Base-by-base conservation (phyloP, 2,113 vertebrate species). In the Miniopterus natalensis region DNA sequence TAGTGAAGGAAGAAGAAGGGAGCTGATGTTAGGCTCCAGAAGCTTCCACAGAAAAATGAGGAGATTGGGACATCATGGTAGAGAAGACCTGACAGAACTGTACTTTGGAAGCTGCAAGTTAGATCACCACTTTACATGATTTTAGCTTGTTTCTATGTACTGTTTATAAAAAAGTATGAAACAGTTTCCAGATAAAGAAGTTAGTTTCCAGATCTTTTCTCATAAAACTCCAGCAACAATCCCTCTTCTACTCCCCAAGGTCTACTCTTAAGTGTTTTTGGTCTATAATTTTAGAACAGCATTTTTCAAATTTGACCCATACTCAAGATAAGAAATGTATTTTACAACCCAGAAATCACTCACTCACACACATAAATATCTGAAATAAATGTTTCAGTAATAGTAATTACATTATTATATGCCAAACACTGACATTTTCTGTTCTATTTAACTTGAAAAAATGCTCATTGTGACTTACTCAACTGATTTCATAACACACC, bases 301-400 rank as follows among this genome's bases (percentile, higher is more conserved):
- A 47, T 53, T 95, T 88, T 92, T 40, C 49, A 92, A 89, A 47
- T 70, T 65, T 57, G 1, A 90, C n/a, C 53, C 17, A 83, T 15
- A 87, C 55, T 40, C 29, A 83, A 83, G 77, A 71, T 84, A 84
- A 84, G 51, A 90, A 96, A 84, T 83, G 45, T 59, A 88, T 84
- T 95, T 91, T 74, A 73, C 12, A 88, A 84, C 25, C 18, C n/a
- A 84, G 55, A 47, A 94, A 84, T 92, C 36, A 81, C 51, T 92
- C 6, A 6, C 45, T 81, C 21, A 21, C 31, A 45, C 8, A 87
- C 6, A 87, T 90, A 73, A 84, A 92, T 36, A 88, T 31, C 8
- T 57, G 68, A 87, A 90, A 86, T 79, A 92, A 79, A 79, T 63
- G 61, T 57, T 96, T 71, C 15, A 53, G 36, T 71, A 90, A 81